Evolutionary conservation across 2,888 invertebrate genomes (phyloP).

Genomic region (Prosapia bicincta): DNA sequence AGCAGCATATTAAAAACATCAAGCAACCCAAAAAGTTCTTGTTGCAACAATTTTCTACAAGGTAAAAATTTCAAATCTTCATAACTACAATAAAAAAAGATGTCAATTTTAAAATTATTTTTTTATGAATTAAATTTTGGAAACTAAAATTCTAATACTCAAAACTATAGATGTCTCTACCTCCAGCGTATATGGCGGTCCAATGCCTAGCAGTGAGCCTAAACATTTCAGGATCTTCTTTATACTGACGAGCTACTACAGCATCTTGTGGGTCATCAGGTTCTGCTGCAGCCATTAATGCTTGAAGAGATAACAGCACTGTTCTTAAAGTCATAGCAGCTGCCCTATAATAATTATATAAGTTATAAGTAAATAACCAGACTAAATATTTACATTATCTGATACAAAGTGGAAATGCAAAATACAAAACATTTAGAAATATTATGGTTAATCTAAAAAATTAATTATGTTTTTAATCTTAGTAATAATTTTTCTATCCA

Average conservation of each 20-base stretch:
- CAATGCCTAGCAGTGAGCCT: slow-evolving; percentile 91
- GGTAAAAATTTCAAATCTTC: not conserved
- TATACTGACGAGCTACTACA: slow-evolving; percentile 96
- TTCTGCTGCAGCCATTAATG: slow-evolving; percentile 86
- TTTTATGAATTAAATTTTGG: no score
- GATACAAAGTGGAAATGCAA: no score
- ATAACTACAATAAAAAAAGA: no score
- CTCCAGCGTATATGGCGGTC: slow-evolving; percentile 89
- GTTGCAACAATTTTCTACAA: no score
- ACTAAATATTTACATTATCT: not conserved
- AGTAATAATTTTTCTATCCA: no score
- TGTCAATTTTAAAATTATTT: no score
- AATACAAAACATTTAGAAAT: no score
- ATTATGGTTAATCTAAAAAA: not conserved
- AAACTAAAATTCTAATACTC: no score
- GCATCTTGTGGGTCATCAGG: slow-evolving; percentile 95
- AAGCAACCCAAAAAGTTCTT: no score
- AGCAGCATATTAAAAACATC: no score
- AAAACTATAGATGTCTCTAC: no score
- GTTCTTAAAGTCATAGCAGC: slow-evolving; percentile 98
- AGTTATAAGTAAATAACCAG: no score
- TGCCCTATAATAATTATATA: slow-evolving; percentile 65
- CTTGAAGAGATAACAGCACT: slow-evolving; percentile 92
- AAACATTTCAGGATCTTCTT: slow-evolving; percentile 84
- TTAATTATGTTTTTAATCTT: not conserved